Conservation (phyloP, 1,140 invertebrate genomes). For the Cepaea nemoralis region DNA sequence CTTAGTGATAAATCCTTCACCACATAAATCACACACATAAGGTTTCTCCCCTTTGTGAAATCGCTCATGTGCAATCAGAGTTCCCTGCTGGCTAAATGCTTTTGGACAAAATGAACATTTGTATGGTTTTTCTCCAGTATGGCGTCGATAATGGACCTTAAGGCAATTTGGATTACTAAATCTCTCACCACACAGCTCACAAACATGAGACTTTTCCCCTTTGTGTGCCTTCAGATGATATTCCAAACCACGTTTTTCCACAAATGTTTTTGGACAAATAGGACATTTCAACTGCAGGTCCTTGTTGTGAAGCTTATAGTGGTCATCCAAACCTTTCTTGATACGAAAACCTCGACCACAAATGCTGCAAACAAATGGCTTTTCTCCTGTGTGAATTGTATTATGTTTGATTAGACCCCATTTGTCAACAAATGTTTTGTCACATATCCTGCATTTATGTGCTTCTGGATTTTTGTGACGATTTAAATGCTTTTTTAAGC, state of each 20-base stretch:
- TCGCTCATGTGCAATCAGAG: slow-evolving; percentile 30
- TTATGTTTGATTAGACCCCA: slow-evolving; percentile 95
- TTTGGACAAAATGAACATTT: slow-evolving; percentile 31
- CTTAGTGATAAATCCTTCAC: slow-evolving; percentile 37
- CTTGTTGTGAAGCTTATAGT: slow-evolving; percentile 35
- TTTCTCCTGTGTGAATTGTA: slow-evolving; percentile 82
- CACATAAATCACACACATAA: slow-evolving; percentile 74
- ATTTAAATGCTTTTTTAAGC: slow-evolving; percentile 46
- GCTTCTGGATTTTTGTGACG: slow-evolving; percentile 42
- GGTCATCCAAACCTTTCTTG: slow-evolving; percentile 33
- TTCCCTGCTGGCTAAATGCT: slow-evolving; percentile 34
- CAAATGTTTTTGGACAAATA: slow-evolving; percentile 36
- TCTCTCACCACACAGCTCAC: slow-evolving; percentile 32
- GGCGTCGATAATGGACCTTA: slow-evolving; percentile 31
- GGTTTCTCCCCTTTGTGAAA: slow-evolving; percentile 74
- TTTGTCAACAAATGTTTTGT: slow-evolving; percentile 95
- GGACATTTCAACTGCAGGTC: slow-evolving; percentile 31
- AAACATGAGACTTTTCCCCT: slow-evolving; percentile 35
- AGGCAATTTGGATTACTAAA: slow-evolving; percentile 30
- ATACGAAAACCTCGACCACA: slow-evolving; percentile 43
- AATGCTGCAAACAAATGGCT: slow-evolving; percentile 49
- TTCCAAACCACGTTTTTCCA: slow-evolving; percentile 34
- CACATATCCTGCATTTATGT: slow-evolving; percentile 86
- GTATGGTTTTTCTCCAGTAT: slow-evolving; percentile 41
- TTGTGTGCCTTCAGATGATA: slow-evolving; percentile 26